Base-by-base conservation (phyloP, 2,113 vertebrate species). In the Cephalopterus ornatus region DNA sequence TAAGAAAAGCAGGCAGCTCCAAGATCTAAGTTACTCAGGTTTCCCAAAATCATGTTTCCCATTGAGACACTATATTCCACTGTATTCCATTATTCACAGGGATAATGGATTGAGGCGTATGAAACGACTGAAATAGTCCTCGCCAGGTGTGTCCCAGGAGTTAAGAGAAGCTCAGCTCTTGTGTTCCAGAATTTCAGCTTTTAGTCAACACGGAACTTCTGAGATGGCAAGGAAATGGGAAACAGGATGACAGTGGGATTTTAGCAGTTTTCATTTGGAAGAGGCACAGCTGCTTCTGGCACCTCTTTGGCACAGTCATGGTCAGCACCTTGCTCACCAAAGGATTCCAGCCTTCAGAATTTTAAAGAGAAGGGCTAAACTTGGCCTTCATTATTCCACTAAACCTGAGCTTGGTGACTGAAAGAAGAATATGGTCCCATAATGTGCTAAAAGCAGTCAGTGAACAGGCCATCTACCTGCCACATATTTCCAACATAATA, bases 231-330 rank as follows among this genome's bases (percentile, higher is more conserved):
- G 41, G 19, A 33, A 88, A 70, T 2, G 11, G 67, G 18, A 61
- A 72, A 26, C 2, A 32, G 55, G 49, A 62, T 11, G 27, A 47
- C 33, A 52, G 5, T 1, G 5, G 14, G 47, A 59, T 61, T 88
- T 72, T 10, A 56, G 70, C 75, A 30, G 28, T 68, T 63, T 63
- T 23, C 15, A 15, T 37, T 0, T 16, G 28, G 35, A 32, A 39
- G 32, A 80, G 39, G 46, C 22, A 30, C 14, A 28, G 33, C 13
- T 28, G 28, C 22, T 77, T 50, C 74, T 55, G 33, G 27, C 33
- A 9, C 32, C 24, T 33, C 1, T 3, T 12, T 1, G 22, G 39
- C 50, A 53, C 0, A 3, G 32, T 21, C 39, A 12, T 26, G 44
- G 19, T 41, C 49, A 68, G 32, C 65, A 65, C 37, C 41, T 30